These are phyloP conservation scores for Allygus modestus DNA, from an alignment of 2,888 invertebrate species.

Conservation along the genomic window DNA sequence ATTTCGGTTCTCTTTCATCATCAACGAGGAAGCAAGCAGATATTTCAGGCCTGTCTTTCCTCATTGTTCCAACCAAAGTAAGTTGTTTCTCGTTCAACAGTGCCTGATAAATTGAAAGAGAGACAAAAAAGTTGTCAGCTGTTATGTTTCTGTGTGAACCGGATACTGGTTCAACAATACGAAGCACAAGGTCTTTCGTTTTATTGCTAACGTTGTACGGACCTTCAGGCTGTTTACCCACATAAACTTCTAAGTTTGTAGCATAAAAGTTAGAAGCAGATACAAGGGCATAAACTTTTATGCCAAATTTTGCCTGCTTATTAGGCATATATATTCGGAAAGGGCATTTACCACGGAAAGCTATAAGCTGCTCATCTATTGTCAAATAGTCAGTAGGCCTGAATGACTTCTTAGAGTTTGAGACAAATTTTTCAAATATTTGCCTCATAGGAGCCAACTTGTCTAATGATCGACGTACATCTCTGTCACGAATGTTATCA, in stretches of 20 bases:
- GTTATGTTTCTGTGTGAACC: constrained; percentile 57
- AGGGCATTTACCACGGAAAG: constrained; percentile 69
- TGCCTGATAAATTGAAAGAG: background rate
- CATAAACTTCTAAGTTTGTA: constrained; percentile 63
- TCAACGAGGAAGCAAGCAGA: constrained; percentile 20
- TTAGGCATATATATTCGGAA: constrained; percentile 70
- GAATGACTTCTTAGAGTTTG: constrained; percentile 69
- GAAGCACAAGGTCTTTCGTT: constrained; percentile 59
- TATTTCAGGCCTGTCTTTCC: constrained; percentile 32
- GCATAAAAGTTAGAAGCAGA: constrained; percentile 62
- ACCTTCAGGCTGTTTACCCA: constrained; percentile 62
- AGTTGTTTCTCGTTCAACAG: constrained; percentile 1
- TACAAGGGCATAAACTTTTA: constrained; percentile 70
- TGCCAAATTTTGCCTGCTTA: constrained; percentile 71
- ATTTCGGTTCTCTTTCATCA: constrained; percentile 29
- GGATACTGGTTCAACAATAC: constrained; percentile 53
- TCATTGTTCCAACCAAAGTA: constrained; percentile 22
- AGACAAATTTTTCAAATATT: constrained; percentile 70
- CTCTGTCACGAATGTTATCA: constrained; percentile 62
- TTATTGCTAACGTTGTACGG: constrained; percentile 62
- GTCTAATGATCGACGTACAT: constrained; percentile 68
- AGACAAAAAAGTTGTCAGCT: constrained; percentile 46
- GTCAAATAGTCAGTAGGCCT: constrained; percentile 66
- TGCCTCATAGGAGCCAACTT: constrained; percentile 69
- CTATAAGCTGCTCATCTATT: constrained; percentile 69